Evolutionary conservation across 1,140 invertebrate species (phyloP).

Genomic region (Drosophila sulfurigaster): DNA sequence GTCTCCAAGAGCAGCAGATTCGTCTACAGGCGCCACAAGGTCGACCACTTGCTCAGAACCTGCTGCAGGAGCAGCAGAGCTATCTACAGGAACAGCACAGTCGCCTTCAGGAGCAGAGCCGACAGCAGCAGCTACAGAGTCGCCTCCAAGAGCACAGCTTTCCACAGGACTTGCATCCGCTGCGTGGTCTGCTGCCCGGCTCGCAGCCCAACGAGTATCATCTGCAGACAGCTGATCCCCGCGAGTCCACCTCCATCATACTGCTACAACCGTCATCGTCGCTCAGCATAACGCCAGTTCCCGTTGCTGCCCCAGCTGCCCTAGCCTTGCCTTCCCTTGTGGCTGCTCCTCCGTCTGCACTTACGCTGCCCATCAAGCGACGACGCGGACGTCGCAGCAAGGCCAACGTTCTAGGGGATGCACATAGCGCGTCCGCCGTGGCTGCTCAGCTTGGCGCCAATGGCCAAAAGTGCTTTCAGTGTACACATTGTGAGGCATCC

Average conservation of each 20-base stretch:
- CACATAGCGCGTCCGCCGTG: slow-evolving; percentile 29
- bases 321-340: too few relatives aligned
- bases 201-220: slow-evolving; percentile 59
- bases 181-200: slow-evolving; percentile 47
- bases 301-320: not conserved
- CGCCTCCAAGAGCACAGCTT: too few relatives aligned
- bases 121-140: too few relatives aligned
- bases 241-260: slow-evolving; percentile 78
- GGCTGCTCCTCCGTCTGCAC: slow-evolving; percentile 2
- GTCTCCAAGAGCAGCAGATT: too few relatives aligned
- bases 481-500: slow-evolving; percentile 87
- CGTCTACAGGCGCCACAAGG: too few relatives aligned
- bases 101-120: too few relatives aligned
- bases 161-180: slow-evolving; percentile 31
- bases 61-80: too few relatives aligned
- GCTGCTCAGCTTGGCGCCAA: slow-evolving; percentile 38
- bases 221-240: slow-evolving; percentile 56
- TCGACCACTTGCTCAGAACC: too few relatives aligned
- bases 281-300: slow-evolving; percentile 51
- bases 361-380: slow-evolving; percentile 54
- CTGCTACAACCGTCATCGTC: slow-evolving; percentile 53
- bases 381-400: slow-evolving; percentile 72
- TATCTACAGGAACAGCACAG: too few relatives aligned
- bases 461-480: slow-evolving; percentile 85
- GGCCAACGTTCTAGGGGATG: slow-evolving; percentile 39